These are phyloP conservation scores for Drosophila orosa DNA, from an alignment of 1,140 invertebrate species.

Conservation along the genomic window DNA sequence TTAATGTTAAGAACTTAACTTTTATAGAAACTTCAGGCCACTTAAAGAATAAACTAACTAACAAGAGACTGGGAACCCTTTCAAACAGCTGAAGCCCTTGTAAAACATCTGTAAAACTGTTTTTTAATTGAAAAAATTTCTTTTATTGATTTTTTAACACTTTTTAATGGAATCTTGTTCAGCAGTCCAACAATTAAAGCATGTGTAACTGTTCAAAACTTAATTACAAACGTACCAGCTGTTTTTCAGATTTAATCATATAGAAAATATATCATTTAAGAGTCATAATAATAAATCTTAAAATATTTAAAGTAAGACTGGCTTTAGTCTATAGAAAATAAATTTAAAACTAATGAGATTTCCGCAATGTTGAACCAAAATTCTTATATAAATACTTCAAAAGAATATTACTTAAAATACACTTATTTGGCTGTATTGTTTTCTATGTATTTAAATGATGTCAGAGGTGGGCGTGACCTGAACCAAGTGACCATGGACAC, in stretches of 20 bases:
- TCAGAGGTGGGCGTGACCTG: conserved; percentile 45
- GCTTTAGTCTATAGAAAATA: too few relatives aligned
- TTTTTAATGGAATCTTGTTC: background rate
- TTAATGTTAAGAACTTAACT: background rate
- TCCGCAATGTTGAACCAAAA: background rate
- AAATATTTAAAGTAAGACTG: too few relatives aligned
- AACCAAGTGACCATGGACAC: conserved; percentile 48
- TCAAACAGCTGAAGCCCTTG: background rate
- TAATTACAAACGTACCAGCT: background rate
- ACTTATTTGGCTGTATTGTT: background rate
- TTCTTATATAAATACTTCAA: background rate
- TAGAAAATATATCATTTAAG: background rate
- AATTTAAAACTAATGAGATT: too few relatives aligned
- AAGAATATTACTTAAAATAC: background rate
- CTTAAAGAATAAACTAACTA: background rate
- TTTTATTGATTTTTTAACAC: background rate
- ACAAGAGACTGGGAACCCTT: background rate
- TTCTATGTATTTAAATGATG: conserved; percentile 22
- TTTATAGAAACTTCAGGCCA: background rate
- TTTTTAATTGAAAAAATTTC: background rate
- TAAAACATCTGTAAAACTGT: background rate
- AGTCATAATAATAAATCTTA: background rate
- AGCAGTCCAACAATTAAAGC: background rate
- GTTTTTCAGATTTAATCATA: background rate
- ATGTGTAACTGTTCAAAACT: background rate